phyloP scores from a whole-genome alignment of 2,113 vertebrate species.

The Ptychochromis oligacanthus region DNA sequence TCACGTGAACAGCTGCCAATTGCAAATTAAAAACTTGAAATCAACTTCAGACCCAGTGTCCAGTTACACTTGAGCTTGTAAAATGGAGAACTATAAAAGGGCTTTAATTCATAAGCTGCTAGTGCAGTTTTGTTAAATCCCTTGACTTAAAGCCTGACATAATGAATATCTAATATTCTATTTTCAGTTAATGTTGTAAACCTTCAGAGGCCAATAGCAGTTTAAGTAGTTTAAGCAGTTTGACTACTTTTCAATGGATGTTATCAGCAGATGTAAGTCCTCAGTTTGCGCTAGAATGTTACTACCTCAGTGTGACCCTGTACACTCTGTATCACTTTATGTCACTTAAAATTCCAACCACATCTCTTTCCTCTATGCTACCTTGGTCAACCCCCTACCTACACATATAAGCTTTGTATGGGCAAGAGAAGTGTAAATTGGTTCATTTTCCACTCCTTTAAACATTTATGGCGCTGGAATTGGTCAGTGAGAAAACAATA shows the following conservation, averaged over 20 bases:
- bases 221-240: too few relatives aligned
- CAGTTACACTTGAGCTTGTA: too few relatives aligned
- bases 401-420: constrained; percentile 35
- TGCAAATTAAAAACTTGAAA: too few relatives aligned
- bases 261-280: background rate
- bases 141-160: too few relatives aligned
- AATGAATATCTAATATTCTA: background rate
- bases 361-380: constrained; percentile 38
- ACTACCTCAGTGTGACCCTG: constrained; percentile 20
- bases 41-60: too few relatives aligned
- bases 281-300: background rate
- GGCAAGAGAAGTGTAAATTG: constrained; percentile 55
- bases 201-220: background rate
- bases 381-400: constrained; percentile 35
- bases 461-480: constrained; percentile 66
- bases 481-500: constrained; percentile 55
- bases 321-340: background rate
- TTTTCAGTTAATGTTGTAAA: background rate
- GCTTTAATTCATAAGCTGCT: too few relatives aligned
- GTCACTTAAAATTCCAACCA: constrained; percentile 51
- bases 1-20: too few relatives aligned
- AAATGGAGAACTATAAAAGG: too few relatives aligned
- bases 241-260: background rate
- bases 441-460: constrained; percentile 64
- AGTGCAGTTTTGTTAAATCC: too few relatives aligned